Percentiles rank a stretch among this genome's conserved stretches.
These are phyloP conservation scores for Spermophilus dauricus DNA, from an alignment of 2,113 vertebrate species.

Conservation along the genomic window DNA sequence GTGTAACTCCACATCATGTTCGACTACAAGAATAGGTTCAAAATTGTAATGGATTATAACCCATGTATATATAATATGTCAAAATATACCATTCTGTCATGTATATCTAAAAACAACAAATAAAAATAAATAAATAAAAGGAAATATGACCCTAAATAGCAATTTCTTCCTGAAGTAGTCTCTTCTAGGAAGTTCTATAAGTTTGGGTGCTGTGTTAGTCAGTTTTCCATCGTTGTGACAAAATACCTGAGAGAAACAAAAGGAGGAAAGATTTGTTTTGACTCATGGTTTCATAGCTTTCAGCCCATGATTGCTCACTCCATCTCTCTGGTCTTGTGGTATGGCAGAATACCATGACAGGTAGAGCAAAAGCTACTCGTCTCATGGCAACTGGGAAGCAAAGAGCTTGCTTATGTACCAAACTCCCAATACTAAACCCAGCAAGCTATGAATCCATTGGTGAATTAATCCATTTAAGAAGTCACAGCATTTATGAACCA, in stretches of 20 bases:
- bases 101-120: too few relatives aligned
- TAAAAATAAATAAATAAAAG: too few relatives aligned
- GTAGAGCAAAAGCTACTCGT: neutral
- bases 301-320: too few relatives aligned
- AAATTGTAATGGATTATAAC: too few relatives aligned
- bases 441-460: neutral
- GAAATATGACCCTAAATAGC: neutral
- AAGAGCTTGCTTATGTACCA: neutral
- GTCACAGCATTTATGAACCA: neutral
- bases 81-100: too few relatives aligned
- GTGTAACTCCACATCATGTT: too few relatives aligned
- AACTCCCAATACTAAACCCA: neutral
- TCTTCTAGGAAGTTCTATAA: neutral
- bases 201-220: neutral
- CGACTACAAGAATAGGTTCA: too few relatives aligned
- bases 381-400: neutral
- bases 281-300: neutral
- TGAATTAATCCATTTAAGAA: neutral
- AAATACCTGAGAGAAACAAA: neutral
- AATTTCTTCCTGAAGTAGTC: neutral
- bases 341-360: neutral
- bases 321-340: neutral
- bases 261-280: neutral
- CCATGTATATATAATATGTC: too few relatives aligned
- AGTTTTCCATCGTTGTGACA: neutral